Conservation (phyloP, 1,140 invertebrate species). For the Tetragnatha versicolor region DNA sequence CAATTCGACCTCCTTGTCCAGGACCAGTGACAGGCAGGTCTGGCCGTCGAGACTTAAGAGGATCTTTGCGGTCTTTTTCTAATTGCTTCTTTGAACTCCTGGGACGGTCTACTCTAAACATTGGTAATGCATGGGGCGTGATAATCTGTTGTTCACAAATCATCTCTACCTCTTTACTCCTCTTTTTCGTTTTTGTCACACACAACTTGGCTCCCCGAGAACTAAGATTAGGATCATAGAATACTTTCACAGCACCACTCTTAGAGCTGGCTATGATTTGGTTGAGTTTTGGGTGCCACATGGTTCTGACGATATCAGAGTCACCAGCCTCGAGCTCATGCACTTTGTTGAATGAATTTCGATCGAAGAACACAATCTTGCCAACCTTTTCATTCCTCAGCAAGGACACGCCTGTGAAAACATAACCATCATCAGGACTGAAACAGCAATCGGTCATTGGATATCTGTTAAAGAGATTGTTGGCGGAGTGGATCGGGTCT, state of each 20-base stretch:
- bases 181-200: slow-evolving; percentile 78
- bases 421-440: slow-evolving; percentile 89
- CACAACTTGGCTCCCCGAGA: slow-evolving; percentile 92
- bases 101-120: slow-evolving; percentile 92
- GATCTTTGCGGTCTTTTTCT: slow-evolving; percentile 91
- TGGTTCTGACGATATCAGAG: slow-evolving; percentile 81
- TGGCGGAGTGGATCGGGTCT: slow-evolving; percentile 74
- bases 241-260: slow-evolving; percentile 88
- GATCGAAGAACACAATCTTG: slow-evolving; percentile 81
- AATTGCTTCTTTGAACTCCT: slow-evolving; percentile 88
- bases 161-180: slow-evolving; percentile 72
- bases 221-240: slow-evolving; percentile 84
- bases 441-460: slow-evolving; percentile 90
- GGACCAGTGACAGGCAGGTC: slow-evolving; percentile 91
- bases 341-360: slow-evolving; percentile 74
- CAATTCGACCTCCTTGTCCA: slow-evolving; percentile 90
- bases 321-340: slow-evolving; percentile 77
- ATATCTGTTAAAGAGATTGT: slow-evolving; percentile 82
- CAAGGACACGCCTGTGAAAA: slow-evolving; percentile 88
- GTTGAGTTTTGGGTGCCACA: slow-evolving; percentile 97
- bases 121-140: slow-evolving; percentile 92
- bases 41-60: slow-evolving; percentile 88
- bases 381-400: slow-evolving; percentile 76
- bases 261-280: slow-evolving; percentile 94
- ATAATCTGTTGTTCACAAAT: slow-evolving; percentile 93